Conservation (phyloP, 2,888 invertebrate species). For the Sussaba pulchella region DNA sequence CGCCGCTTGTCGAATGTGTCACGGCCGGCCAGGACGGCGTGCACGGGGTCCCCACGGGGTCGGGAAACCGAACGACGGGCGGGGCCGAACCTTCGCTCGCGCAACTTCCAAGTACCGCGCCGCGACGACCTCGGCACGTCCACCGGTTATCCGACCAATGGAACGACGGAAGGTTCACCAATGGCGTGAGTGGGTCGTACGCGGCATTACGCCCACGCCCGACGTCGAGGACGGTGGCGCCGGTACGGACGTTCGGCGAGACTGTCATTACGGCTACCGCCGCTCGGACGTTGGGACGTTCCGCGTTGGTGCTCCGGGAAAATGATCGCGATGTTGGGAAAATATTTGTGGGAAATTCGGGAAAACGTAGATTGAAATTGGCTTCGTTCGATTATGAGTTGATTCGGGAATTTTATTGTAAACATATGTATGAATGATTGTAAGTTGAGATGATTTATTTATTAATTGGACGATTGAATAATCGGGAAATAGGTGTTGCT, state of each 20-base stretch:
- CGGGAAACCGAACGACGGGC: constrained; percentile 70
- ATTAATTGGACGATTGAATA: no score
- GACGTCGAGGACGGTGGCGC: constrained; percentile 79
- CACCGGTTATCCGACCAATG: constrained; percentile 68
- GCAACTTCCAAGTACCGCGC: constrained; percentile 67
- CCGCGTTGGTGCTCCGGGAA: constrained; percentile 49
- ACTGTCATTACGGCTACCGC: constrained; percentile 80
- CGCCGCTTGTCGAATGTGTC: constrained; percentile 85
- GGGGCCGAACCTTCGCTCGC: constrained; percentile 58
- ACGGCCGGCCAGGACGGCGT: constrained; percentile 82
- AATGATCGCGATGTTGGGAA: constrained; percentile 38
- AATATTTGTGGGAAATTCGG: background rate
- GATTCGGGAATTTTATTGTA: no score
- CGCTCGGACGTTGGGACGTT: constrained; percentile 69
- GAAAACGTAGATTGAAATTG: no score
- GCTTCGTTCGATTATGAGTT: no score
- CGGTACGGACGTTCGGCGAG: constrained; percentile 74
- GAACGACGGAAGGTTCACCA: constrained; percentile 50
- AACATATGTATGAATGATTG: no score
- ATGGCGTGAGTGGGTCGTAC: constrained; percentile 46
- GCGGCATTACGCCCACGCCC: constrained; percentile 65
- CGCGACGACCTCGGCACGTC: constrained; percentile 63
- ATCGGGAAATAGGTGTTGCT: no score
- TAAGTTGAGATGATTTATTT: no score
- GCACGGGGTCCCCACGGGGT: constrained; percentile 83